These are phyloP conservation scores for Pollicipes pollicipes DNA, from an alignment of 1,140 invertebrate genomes.

Conservation along the genomic window DNA sequence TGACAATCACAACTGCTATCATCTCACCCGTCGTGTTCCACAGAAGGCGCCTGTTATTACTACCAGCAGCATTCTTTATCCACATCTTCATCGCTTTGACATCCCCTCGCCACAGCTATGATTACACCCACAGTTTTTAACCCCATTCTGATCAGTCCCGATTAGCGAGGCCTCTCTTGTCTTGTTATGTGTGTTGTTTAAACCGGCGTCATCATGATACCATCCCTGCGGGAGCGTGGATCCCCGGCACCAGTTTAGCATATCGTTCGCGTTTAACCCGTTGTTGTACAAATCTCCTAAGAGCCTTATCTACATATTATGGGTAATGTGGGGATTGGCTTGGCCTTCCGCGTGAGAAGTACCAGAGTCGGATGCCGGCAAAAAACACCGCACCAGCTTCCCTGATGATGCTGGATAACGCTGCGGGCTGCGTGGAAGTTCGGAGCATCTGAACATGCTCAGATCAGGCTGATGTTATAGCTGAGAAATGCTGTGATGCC, in stretches of 20 bases:
- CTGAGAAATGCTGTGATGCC: too few species aligned
- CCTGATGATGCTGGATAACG: too few species aligned
- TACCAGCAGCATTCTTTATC: too few species aligned
- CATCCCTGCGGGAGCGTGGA: neutral
- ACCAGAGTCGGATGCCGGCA: neutral
- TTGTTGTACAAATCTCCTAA: neutral
- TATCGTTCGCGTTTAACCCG: neutral
- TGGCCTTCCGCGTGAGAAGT: neutral
- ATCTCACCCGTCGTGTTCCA: too few species aligned
- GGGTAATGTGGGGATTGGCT: neutral
- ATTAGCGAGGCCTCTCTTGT: neutral
- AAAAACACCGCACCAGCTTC: too few species aligned
- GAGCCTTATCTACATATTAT: neutral
- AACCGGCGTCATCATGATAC: neutral
- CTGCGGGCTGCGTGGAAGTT: too few species aligned
- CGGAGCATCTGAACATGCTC: too few species aligned
- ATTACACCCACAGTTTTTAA: neutral
- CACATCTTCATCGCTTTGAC: too few species aligned
- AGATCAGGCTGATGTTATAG: too few species aligned
- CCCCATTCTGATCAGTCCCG: neutral
- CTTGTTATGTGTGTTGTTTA: neutral
- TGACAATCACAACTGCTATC: too few species aligned
- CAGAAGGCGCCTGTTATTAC: too few species aligned
- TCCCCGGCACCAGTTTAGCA: neutral
- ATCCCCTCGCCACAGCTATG: too few species aligned